These are phyloP conservation scores for Enteromius trimaculatus DNA, from an alignment of 2,797 vertebrate species.

Conservation along the genomic window DNA sequence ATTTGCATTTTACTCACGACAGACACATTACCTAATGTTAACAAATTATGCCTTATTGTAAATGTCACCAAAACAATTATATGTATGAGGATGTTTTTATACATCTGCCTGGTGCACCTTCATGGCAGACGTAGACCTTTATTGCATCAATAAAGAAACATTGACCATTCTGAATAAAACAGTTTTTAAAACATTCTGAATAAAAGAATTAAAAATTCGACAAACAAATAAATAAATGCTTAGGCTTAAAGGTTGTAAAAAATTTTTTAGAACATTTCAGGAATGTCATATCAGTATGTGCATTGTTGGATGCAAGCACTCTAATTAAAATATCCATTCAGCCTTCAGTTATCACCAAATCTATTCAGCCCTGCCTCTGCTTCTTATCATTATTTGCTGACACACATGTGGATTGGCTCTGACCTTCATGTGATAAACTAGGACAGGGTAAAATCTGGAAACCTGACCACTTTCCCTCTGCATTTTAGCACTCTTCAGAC, in stretches of 20 bases:
- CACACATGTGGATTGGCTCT: conserved; percentile 17
- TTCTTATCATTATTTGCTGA: conserved; percentile 24
- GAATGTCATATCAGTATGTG: not conserved
- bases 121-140: not conserved
- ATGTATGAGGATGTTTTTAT: too few relatives aligned
- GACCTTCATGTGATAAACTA: conserved; percentile 43
- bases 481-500: conserved; percentile 59
- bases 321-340: conserved; percentile 11
- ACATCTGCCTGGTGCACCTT: too few relatives aligned
- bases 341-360: not conserved
- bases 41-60: too few relatives aligned
- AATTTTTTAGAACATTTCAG: not conserved
- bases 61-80: too few relatives aligned
- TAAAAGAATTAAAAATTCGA: not conserved
- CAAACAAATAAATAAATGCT: not conserved
- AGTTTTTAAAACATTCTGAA: too few relatives aligned
- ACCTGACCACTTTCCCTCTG: conserved; percentile 23
- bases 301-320: not conserved
- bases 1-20: too few relatives aligned
- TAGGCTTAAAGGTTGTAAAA: not conserved
- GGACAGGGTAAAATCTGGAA: conserved; percentile 31
- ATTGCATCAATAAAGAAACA: not conserved
- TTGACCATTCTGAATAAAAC: not conserved
- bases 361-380: not conserved
- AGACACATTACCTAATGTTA: too few relatives aligned